phyloP scores from a whole-genome alignment of 2,797 vertebrate genomes.

The Lophura swinhoii region DNA sequence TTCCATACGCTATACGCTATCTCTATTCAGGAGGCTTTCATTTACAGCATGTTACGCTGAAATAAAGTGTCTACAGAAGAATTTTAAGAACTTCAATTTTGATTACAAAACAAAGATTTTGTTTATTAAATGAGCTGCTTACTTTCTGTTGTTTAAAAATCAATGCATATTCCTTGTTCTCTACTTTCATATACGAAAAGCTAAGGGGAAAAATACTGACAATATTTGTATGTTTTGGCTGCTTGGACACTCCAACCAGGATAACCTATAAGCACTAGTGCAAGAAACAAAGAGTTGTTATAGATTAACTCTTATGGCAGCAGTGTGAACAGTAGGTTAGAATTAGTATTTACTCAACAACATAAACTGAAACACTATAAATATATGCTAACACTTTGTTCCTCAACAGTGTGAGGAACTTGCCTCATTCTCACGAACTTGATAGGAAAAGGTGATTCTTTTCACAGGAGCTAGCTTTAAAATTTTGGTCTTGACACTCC shows the following conservation, averaged over 20 bases:
- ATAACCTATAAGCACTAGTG: background rate
- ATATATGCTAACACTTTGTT: background rate
- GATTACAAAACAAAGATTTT: background rate
- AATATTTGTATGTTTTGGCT: background rate
- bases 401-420: rapidly evolving
- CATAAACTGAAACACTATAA: background rate
- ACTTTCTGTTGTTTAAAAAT: background rate
- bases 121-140: background rate
- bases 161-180: background rate
- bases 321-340: background rate
- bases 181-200: background rate
- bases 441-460: background rate
- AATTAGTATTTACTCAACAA: rapidly evolving
- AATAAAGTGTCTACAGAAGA: background rate
- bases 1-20: background rate
- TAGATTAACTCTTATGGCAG: background rate
- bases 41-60: background rate
- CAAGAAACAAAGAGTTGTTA: background rate
- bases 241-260: background rate
- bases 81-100: background rate
- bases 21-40: background rate
- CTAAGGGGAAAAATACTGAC: rapidly evolving
- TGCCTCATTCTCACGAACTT: background rate
- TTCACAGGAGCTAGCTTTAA: background rate
- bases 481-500: background rate